phyloP scores from a whole-genome alignment of 2,888 invertebrate genomes.

The Elmis aenea region DNA sequence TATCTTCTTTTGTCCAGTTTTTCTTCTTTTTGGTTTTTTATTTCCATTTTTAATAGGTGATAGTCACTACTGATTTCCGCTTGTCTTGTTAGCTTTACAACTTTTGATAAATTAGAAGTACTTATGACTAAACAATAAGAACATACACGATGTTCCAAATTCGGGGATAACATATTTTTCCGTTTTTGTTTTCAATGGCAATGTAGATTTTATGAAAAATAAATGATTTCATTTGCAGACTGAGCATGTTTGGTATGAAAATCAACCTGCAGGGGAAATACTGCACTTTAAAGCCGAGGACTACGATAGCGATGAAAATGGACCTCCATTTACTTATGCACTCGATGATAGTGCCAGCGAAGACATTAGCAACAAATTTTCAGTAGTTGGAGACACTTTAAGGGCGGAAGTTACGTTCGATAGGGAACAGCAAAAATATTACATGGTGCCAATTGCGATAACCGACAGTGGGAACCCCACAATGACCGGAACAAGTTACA shows the following conservation, averaged over 20 bases:
- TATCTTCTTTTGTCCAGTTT: too few relatives aligned
- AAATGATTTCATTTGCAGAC: constrained; percentile 43
- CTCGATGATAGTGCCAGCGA: constrained; percentile 61
- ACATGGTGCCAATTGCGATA: constrained; percentile 83
- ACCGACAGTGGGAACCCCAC: constrained; percentile 75
- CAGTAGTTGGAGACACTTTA: constrained; percentile 62
- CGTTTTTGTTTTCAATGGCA: too few relatives aligned
- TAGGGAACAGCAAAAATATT: constrained; percentile 81
- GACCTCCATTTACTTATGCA: constrained; percentile 76
- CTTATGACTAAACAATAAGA: too few relatives aligned
- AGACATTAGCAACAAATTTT: constrained; percentile 68
- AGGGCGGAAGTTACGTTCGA: constrained; percentile 74
- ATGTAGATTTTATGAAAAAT: constrained; percentile 2
- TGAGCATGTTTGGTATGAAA: constrained; percentile 81
- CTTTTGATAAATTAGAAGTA: too few relatives aligned
- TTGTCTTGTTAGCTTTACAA: too few relatives aligned
- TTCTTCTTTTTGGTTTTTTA: too few relatives aligned
- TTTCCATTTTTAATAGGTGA: too few relatives aligned
- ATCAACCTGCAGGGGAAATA: constrained; percentile 63
- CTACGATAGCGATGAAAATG: constrained; percentile 76
- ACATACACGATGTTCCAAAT: too few relatives aligned
- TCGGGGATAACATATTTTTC: too few relatives aligned
- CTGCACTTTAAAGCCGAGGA: constrained; percentile 67
- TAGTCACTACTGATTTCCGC: too few relatives aligned
- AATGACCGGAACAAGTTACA: constrained; percentile 73